A percentile compares a stretch with the other conserved stretches of the same genome.
These are phyloP conservation scores for Varanus salvator DNA, from an alignment of 2,113 vertebrate genomes.

Conservation along the genomic window DNA sequence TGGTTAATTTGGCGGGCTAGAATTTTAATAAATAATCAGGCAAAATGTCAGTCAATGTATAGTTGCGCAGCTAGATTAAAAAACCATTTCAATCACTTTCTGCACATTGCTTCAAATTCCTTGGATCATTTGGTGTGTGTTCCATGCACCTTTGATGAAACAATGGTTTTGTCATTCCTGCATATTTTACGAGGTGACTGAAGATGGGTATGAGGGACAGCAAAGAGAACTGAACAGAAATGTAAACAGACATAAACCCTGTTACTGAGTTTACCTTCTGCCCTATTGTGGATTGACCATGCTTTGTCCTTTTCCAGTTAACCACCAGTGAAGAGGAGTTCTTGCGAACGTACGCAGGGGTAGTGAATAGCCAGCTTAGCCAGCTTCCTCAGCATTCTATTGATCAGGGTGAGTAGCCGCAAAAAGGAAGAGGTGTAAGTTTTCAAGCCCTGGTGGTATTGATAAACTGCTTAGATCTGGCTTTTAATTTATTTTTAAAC, in stretches of 20 bases:
- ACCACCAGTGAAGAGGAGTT: constrained; percentile 97
- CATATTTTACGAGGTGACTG: neutral
- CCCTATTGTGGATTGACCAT: neutral
- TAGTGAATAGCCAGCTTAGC: constrained; percentile 97
- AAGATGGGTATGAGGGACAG: neutral
- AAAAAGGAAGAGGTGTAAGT: neutral
- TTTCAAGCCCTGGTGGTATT: neutral
- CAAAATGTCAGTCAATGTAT: neutral
- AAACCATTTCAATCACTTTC: too few relatives aligned
- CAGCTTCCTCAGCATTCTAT: constrained; percentile 97
- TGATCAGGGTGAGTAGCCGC: constrained; percentile 90
- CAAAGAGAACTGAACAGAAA: neutral
- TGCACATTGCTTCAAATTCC: too few relatives aligned
- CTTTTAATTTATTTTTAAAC: neutral
- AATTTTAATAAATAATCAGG: neutral
- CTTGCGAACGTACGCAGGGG: constrained; percentile 93
- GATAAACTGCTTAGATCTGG: neutral
- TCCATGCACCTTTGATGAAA: neutral
- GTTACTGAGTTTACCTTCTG: neutral
- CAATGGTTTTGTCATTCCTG: too few relatives aligned
- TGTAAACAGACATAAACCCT: neutral
- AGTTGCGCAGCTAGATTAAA: neutral
- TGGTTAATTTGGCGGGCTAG: too few relatives aligned
- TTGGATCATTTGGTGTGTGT: neutral
- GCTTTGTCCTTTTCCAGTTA: constrained; percentile 76